These are phyloP conservation scores for Lepidurus couesii DNA, from an alignment of 1,140 invertebrate genomes.

Conservation along the genomic window DNA sequence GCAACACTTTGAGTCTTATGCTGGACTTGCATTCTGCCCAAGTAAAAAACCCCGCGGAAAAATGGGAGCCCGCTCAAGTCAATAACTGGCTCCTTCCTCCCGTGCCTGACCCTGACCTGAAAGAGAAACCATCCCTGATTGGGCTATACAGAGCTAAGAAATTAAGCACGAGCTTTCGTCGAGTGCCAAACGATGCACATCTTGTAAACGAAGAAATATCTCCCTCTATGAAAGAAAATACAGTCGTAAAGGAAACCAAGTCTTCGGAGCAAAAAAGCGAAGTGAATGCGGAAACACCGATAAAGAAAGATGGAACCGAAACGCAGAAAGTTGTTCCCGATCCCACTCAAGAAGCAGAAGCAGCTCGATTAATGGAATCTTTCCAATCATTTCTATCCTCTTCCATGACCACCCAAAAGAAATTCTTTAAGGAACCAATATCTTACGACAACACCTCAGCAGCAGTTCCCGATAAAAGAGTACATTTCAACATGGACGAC, in stretches of 20 bases:
- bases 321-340: background rate
- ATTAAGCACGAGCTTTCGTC: background rate
- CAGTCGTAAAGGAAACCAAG: background rate
- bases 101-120: background rate
- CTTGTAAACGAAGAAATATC: background rate
- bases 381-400: background rate
- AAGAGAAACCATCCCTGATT: background rate
- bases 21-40: background rate
- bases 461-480: background rate
- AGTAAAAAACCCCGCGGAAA: background rate
- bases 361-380: background rate
- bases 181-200: background rate
- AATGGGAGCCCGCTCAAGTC: background rate
- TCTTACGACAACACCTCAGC: background rate
- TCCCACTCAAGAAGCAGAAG: background rate
- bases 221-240: background rate
- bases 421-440: background rate
- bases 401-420: background rate
- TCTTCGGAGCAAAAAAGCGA: background rate
- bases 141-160: background rate
- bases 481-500: background rate
- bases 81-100: background rate
- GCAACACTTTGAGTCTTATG: background rate
- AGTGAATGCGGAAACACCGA: background rate
- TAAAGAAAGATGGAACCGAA: background rate